phyloP scores from a whole-genome alignment of 2,888 invertebrate genomes.

The Prosapia bicincta region DNA sequence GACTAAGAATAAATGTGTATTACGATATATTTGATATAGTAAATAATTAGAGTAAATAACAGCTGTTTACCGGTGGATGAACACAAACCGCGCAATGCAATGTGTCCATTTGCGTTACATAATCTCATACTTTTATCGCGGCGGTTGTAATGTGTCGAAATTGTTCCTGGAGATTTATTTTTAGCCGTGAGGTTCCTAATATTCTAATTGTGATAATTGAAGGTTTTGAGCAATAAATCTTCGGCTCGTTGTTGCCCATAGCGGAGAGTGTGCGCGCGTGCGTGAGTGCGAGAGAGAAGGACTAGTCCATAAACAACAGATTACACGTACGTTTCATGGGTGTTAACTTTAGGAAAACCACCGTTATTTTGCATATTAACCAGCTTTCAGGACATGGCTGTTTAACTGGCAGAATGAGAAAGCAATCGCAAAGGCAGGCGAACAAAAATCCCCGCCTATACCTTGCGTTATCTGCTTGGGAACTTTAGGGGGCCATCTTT shows the following conservation, averaged over 20 bases:
- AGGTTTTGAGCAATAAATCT: conserved; percentile 23
- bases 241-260: conserved; percentile 18
- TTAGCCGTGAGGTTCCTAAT: conserved; percentile 23
- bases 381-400: neutral
- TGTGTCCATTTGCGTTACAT: neutral
- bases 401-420: no score
- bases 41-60: no score
- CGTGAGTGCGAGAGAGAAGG: neutral
- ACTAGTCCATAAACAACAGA: conserved; percentile 48
- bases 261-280: conserved; percentile 10
- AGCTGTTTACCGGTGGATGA: no score
- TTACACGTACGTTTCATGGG: conserved; percentile 15
- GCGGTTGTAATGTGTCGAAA: conserved; percentile 24
- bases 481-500: no score
- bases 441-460: no score
- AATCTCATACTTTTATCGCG: neutral
- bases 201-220: conserved; percentile 28
- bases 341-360: neutral
- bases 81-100: no score
- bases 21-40: no score
- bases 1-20: no score
- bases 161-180: conserved; percentile 20
- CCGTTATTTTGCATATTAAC: neutral
- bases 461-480: no score
- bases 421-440: no score